Conservation (phyloP, 2,888 invertebrate species). For the Eupithecia vulgata region DNA sequence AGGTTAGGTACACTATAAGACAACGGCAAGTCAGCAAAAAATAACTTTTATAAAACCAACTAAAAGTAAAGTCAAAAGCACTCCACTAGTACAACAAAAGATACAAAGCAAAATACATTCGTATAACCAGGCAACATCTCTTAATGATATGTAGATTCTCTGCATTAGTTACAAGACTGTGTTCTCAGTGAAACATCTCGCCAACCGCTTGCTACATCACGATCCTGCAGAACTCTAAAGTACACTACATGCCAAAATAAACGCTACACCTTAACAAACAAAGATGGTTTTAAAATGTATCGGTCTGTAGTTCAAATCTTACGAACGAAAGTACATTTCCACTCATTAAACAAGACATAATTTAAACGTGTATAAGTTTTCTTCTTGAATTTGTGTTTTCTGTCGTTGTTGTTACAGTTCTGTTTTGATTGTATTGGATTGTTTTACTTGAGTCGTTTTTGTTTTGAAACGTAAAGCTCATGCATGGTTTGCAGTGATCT, state of each 20-base stretch:
- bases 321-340: constrained; percentile 52
- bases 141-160: constrained; percentile 84
- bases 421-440: constrained; percentile 48
- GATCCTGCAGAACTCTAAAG: constrained; percentile 40
- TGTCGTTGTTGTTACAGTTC: constrained; percentile 50
- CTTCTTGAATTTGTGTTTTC: constrained; percentile 58
- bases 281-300: constrained; percentile 35
- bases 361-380: constrained; percentile 65
- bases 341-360: constrained; percentile 84
- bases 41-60: neutral
- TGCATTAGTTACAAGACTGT: constrained; percentile 83
- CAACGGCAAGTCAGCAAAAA: neutral
- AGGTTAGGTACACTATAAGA: neutral
- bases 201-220: constrained; percentile 53
- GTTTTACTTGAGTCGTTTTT: constrained; percentile 57
- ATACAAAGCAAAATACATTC: constrained; percentile 81
- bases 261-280: constrained; percentile 23
- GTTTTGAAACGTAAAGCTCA: constrained; percentile 53
- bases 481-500: constrained; percentile 55
- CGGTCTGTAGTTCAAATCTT: constrained; percentile 47
- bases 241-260: constrained; percentile 48
- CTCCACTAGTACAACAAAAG: constrained; percentile 73
- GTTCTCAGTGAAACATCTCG: constrained; percentile 82
- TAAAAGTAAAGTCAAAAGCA: constrained; percentile 1
- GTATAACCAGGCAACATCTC: constrained; percentile 81